Evolutionary conservation across 2,797 vertebrate genomes (phyloP).

Genomic region (Amphiprion clarkii): DNA sequence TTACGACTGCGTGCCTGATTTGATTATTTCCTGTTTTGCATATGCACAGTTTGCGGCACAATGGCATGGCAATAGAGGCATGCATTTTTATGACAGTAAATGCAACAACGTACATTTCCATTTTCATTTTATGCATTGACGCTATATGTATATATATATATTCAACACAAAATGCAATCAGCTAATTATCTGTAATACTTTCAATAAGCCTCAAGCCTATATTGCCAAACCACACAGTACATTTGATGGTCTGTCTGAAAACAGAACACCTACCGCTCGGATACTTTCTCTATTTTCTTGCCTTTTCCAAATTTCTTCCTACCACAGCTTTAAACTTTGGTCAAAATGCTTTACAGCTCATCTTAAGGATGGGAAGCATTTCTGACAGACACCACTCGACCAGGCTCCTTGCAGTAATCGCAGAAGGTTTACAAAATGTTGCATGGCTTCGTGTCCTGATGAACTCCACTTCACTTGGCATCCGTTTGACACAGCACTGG

Average conservation of each 20-base stretch:
- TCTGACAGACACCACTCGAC: constrained; percentile 19
- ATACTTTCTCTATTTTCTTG: too few relatives aligned
- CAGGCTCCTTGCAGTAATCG: constrained; percentile 27
- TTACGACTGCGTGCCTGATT: constrained; percentile 49
- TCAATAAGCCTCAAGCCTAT: constrained; percentile 32
- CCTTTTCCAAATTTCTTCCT: too few relatives aligned
- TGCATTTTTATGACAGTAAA: constrained; percentile 33
- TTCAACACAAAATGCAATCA: constrained; percentile 19
- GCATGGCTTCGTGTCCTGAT: constrained; percentile 11
- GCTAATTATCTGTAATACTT: constrained; percentile 1
- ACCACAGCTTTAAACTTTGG: not conserved
- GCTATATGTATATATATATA: not conserved
- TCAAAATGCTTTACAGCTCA: constrained; percentile 6
- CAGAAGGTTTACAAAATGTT: constrained; percentile 43
- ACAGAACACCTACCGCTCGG: not conserved
- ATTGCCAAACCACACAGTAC: not conserved
- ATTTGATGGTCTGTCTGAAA: constrained; percentile 5
- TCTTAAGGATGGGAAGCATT: constrained; percentile 9
- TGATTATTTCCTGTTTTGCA: constrained; percentile 52
- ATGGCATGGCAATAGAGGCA: constrained; percentile 2
- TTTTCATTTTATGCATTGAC: constrained; percentile 47
- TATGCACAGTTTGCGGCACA: constrained; percentile 30
- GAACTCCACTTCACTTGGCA: constrained; percentile 20
- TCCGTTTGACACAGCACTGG: constrained; percentile 44
- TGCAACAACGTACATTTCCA: constrained; percentile 36